A percentile compares a stretch with the other conserved stretches of the same genome.
Evolutionary conservation across 2,888 invertebrate species (phyloP).

Genomic region (Phrixothrix hirtus): DNA sequence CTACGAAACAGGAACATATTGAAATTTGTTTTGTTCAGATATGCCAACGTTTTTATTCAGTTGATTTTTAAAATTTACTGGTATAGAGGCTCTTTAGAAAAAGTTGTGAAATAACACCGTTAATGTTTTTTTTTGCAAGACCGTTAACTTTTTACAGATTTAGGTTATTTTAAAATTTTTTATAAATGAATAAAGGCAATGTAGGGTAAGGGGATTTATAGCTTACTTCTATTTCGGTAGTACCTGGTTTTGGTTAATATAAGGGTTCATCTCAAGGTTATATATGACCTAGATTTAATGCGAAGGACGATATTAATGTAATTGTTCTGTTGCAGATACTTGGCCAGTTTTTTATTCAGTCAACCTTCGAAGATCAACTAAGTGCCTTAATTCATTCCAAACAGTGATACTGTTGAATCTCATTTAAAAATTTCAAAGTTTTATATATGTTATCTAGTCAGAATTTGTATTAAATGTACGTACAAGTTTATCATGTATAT

Average conservation of each 20-base stretch:
- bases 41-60: constrained; percentile 9
- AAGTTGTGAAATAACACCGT: no score
- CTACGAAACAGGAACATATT: constrained; percentile 31
- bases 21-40: constrained; percentile 21
- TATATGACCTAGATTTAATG: no score
- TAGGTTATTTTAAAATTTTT: neutral
- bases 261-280: no score
- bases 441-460: constrained; percentile 25
- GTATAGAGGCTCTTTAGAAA: no score
- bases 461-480: constrained; percentile 10
- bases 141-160: no score
- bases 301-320: neutral
- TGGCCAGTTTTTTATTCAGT: constrained; percentile 1
- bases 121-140: no score
- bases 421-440: constrained; percentile 15
- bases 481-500: constrained; percentile 18
- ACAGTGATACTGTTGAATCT: constrained; percentile 24
- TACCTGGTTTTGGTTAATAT: no score
- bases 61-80: neutral
- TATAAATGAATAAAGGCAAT: no score
- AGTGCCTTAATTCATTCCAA: constrained; percentile 17
- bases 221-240: no score
- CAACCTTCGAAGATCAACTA: no score
- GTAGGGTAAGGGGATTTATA: neutral
- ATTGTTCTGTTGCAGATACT: constrained; percentile 3